A percentile compares a stretch with the other conserved stretches of the same genome.
Conservation (phyloP, 2,113 vertebrate genomes). For the Pterocles burchelli region DNA sequence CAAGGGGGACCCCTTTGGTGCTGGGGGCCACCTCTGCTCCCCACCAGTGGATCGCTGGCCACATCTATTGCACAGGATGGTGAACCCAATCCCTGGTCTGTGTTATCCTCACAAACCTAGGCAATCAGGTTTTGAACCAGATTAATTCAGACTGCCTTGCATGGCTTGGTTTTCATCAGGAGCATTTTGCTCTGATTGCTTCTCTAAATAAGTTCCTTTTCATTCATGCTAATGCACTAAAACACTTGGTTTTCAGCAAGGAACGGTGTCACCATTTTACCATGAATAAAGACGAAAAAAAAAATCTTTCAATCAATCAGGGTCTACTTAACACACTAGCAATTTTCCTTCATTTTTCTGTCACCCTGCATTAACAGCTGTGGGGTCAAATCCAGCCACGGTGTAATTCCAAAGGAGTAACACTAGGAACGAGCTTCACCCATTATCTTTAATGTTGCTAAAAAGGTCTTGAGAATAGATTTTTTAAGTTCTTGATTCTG, state of each 20-base stretch:
- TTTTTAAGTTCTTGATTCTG: constrained; percentile 39
- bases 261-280: not conserved
- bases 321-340: constrained; percentile 46
- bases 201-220: not conserved
- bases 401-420: constrained; percentile 35
- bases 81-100: not conserved
- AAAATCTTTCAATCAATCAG: constrained; percentile 25
- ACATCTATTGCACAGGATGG: not conserved
- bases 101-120: not conserved
- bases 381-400: constrained; percentile 21
- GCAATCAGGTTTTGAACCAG: not conserved
- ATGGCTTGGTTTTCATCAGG: not conserved
- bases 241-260: constrained; percentile 15
- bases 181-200: not conserved
- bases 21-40: not conserved
- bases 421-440: not conserved
- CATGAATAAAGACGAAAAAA: constrained; percentile 19
- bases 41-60: not conserved
- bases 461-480: constrained; percentile 51
- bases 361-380: constrained; percentile 13
- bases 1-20: fast-evolving
- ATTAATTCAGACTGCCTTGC: not conserved
- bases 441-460: constrained; percentile 18
- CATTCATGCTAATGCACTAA: not conserved
- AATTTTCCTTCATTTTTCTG: constrained; percentile 26